Evolutionary conservation across 2,797 vertebrate genomes (phyloP).

Genomic region (Petrocephalus schoutedeni): DNA sequence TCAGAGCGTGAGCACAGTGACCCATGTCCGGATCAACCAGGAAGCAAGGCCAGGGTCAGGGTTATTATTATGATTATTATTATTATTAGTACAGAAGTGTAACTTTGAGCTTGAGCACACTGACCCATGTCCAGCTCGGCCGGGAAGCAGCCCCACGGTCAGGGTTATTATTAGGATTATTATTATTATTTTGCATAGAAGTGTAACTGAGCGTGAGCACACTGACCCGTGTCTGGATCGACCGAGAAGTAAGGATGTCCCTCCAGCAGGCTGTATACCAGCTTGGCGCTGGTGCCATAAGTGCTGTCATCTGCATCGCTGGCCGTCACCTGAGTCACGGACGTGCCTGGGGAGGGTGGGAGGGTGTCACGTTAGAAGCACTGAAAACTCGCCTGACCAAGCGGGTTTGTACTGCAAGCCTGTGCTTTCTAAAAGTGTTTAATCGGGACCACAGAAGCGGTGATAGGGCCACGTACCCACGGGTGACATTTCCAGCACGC

Average conservation of each 20-base stretch:
- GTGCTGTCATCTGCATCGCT: slow-evolving; percentile 90
- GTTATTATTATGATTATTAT: not conserved
- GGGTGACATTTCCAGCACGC: slow-evolving; percentile 85
- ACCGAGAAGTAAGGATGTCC: slow-evolving; percentile 94
- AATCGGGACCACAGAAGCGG: not conserved
- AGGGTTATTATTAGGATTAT: not conserved
- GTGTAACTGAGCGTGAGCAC: not conserved
- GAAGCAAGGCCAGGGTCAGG: slow-evolving; percentile 62
- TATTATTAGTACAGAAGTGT: too few relatives aligned
- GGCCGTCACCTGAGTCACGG: slow-evolving; percentile 88
- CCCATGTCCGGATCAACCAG: slow-evolving; percentile 90
- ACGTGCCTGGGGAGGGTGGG: slow-evolving; percentile 69
- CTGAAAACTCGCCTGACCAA: not conserved
- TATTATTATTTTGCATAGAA: not conserved
- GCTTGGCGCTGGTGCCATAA: slow-evolving; percentile 84
- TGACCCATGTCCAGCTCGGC: slow-evolving; percentile 89
- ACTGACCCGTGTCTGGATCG: slow-evolving; percentile 84
- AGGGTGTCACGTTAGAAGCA: not conserved
- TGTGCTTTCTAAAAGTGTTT: not conserved
- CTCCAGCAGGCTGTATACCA: slow-evolving; percentile 90
- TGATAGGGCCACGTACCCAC: slow-evolving; percentile 65
- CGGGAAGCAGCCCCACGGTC: slow-evolving; percentile 68
- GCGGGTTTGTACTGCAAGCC: not conserved
- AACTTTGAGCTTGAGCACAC: not conserved
- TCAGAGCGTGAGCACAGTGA: slow-evolving; percentile 37